These are phyloP conservation scores for Sciurus niger DNA, from an alignment of 2,113 vertebrate genomes.

Conservation along the genomic window DNA sequence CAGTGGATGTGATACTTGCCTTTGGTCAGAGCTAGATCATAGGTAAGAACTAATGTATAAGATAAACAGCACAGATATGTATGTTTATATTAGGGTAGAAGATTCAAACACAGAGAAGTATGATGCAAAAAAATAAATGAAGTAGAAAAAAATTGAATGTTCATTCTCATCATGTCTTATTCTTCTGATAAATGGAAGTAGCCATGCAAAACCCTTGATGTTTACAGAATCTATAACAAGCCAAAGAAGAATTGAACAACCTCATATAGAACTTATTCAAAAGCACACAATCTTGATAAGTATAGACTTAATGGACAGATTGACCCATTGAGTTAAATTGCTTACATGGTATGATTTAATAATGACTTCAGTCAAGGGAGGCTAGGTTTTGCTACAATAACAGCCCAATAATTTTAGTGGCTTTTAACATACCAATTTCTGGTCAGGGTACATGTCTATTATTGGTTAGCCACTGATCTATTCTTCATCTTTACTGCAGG, in stretches of 20 bases:
- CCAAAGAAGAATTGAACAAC: background rate
- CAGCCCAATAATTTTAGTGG: background rate
- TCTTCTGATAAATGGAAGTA: background rate
- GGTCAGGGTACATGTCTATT: background rate
- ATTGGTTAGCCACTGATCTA: background rate
- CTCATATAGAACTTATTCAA: background rate
- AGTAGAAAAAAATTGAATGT: background rate
- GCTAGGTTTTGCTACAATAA: background rate
- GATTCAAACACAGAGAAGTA: slow-evolving; percentile 10
- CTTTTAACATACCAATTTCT: background rate
- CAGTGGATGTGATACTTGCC: background rate
- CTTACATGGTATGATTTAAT: background rate
- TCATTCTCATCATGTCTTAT: background rate
- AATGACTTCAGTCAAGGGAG: background rate
- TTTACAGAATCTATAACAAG: background rate
- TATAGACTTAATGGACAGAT: background rate
- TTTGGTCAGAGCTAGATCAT: background rate
- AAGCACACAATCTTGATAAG: background rate
- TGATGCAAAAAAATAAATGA: background rate
- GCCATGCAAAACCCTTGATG: background rate
- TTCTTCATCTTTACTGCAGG: background rate
- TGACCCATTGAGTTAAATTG: background rate
- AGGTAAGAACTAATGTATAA: slow-evolving; percentile 12
- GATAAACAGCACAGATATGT: background rate
- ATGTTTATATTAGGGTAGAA: background rate